Conservation (phyloP, 2,113 vertebrate species). For the Castor canadensis region DNA sequence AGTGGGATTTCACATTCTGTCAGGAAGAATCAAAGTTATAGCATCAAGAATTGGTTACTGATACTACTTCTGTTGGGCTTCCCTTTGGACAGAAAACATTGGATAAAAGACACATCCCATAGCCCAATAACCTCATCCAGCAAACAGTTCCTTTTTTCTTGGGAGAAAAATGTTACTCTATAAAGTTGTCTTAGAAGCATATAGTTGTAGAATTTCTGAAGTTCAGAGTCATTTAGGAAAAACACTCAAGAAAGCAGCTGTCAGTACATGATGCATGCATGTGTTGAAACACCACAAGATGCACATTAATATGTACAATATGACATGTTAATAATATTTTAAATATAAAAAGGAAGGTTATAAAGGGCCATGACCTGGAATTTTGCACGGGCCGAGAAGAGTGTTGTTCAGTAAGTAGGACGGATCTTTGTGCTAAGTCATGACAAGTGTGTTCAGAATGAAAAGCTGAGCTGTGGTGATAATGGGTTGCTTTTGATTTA, state of each 20-base stretch:
- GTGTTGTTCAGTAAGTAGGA: neutral
- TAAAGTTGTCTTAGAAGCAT: constrained; percentile 28
- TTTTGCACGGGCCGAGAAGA: neutral
- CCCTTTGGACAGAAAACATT: neutral
- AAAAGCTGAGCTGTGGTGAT: neutral
- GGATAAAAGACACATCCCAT: neutral
- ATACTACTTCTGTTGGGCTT: neutral
- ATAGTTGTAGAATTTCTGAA: constrained; percentile 28
- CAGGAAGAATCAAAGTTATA: neutral
- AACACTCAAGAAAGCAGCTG: neutral
- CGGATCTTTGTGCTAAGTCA: neutral
- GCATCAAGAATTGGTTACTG: neutral
- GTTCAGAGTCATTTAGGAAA: neutral
- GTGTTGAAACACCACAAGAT: neutral
- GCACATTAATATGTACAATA: neutral
- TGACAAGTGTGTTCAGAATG: neutral
- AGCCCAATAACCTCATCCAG: neutral
- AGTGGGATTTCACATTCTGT: neutral
- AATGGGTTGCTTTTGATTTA: neutral
- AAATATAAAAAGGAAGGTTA: neutral
- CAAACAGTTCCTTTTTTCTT: neutral
- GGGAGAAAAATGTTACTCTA: neutral
- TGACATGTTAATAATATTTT: neutral
- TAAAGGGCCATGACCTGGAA: neutral
- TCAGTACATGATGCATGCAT: neutral